These are phyloP conservation scores for Barypeithes pellucidus DNA, from an alignment of 2,888 invertebrate genomes.

Conservation along the genomic window DNA sequence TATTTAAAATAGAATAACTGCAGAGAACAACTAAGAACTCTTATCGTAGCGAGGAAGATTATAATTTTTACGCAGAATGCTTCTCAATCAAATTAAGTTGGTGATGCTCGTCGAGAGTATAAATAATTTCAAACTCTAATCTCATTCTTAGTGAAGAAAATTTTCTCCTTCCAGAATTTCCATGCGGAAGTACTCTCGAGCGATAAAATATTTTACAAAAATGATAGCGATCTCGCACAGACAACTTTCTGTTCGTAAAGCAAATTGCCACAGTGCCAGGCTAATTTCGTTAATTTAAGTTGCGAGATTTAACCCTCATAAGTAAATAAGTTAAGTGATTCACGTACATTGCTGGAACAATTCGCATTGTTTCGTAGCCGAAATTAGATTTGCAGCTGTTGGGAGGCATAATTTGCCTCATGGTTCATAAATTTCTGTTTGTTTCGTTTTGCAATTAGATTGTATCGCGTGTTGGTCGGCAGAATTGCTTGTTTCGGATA, in stretches of 20 bases:
- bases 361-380: constrained; percentile 52
- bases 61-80: too few species aligned
- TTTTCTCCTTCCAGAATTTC: not conserved
- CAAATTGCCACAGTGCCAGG: constrained; percentile 40
- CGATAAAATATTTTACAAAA: not conserved
- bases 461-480: constrained; percentile 34
- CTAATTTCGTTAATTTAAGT: constrained; percentile 48
- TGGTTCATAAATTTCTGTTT: constrained; percentile 50
- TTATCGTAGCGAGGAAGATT: too few species aligned
- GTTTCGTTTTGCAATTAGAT: constrained; percentile 50
- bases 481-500: not conserved
- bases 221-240: constrained; percentile 4
- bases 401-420: constrained; percentile 51
- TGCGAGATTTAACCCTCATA: constrained; percentile 53
- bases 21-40: too few species aligned
- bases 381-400: constrained; percentile 54
- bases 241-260: constrained; percentile 23
- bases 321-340: constrained; percentile 54
- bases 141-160: too few species aligned
- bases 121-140: not conserved
- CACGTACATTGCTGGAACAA: constrained; percentile 51
- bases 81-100: too few species aligned
- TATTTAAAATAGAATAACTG: too few species aligned
- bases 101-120: too few species aligned
- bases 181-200: not conserved